Percentiles rank a stretch among this genome's conserved stretches.
These are phyloP conservation scores for Orchesella flavescens DNA, from an alignment of 2,888 invertebrate genomes.

Conservation along the genomic window DNA sequence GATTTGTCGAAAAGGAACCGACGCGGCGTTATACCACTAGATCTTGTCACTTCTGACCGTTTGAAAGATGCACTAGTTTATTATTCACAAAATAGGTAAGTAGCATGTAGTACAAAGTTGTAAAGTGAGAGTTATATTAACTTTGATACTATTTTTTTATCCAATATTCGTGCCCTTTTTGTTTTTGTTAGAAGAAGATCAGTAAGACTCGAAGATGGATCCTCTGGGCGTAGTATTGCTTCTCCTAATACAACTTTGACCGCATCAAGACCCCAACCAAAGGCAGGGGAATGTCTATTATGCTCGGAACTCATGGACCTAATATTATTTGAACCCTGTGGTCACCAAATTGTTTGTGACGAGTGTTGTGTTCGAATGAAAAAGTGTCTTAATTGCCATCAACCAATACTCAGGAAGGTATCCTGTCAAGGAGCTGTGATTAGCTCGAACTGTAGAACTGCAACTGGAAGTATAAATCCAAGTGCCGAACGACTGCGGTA, in stretches of 20 bases:
- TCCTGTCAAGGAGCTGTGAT: slow-evolving; percentile 67
- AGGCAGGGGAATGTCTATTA: slow-evolving; percentile 79
- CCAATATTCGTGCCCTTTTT: not conserved
- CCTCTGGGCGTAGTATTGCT: slow-evolving; percentile 24
- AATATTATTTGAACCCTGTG: slow-evolving; percentile 83
- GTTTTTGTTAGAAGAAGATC: slow-evolving; percentile 34
- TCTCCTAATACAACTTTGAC: slow-evolving; percentile 7
- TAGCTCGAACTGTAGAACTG: slow-evolving; percentile 31
- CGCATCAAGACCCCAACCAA: slow-evolving; percentile 23
- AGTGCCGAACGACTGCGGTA: slow-evolving; percentile 81
- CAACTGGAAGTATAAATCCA: slow-evolving; percentile 75
- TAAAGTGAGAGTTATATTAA: not conserved
- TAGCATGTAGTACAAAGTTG: not conserved
- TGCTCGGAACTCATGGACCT: slow-evolving; percentile 82
- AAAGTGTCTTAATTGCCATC: slow-evolving; percentile 83
- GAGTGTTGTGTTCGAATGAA: slow-evolving; percentile 86
- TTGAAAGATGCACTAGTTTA: slow-evolving; percentile 68
- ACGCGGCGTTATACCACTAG: slow-evolving; percentile 67
- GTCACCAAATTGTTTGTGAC: slow-evolving; percentile 83
- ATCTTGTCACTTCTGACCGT: slow-evolving; percentile 68
- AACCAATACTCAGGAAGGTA: slow-evolving; percentile 76
- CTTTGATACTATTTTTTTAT: not conserved
- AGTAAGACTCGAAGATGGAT: slow-evolving; percentile 20
- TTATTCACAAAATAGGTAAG: slow-evolving; percentile 68
- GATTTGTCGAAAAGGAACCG: slow-evolving; percentile 69